phyloP scores from a whole-genome alignment of 2,113 vertebrate genomes.

The Protobothrops flavoviridis region DNA sequence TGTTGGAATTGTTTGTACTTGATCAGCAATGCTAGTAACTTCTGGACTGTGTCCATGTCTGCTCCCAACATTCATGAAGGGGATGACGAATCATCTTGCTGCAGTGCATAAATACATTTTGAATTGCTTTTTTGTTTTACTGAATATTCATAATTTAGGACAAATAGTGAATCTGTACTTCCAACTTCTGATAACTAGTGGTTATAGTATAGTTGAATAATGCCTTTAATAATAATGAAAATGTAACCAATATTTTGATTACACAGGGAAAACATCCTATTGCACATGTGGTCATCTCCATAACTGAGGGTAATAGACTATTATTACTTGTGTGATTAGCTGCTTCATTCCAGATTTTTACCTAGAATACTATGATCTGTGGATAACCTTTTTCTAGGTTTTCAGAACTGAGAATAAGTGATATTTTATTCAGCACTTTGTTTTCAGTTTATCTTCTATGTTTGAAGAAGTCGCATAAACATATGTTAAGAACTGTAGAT shows the following conservation, averaged over 20 bases:
- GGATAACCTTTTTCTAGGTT: slow-evolving; percentile 14
- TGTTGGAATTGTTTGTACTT: not conserved
- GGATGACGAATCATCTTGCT: not conserved
- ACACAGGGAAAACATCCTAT: not conserved
- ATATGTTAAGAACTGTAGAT: slow-evolving; percentile 59
- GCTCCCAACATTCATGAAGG: not conserved
- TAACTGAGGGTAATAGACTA: not conserved
- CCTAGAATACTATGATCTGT: slow-evolving; percentile 31
- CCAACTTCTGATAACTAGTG: not conserved
- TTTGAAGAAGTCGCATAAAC: slow-evolving; percentile 57
- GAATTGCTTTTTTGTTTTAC: not conserved
- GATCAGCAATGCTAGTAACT: not conserved
- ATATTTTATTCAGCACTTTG: slow-evolving; percentile 43
- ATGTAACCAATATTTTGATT: not conserved
- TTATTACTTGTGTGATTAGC: slow-evolving; percentile 22
- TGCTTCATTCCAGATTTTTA: slow-evolving; percentile 28
- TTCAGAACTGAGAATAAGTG: slow-evolving; percentile 47
- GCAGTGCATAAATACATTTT: not conserved
- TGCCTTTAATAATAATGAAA: not conserved
- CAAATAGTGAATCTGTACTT: not conserved
- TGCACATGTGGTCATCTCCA: not conserved
- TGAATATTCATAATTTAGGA: not conserved
- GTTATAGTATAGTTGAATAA: not conserved
- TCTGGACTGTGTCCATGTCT: not conserved
- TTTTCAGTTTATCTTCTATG: slow-evolving; percentile 54